Conservation (phyloP, 2,113 vertebrate species). For the Suricata suricatta region DNA sequence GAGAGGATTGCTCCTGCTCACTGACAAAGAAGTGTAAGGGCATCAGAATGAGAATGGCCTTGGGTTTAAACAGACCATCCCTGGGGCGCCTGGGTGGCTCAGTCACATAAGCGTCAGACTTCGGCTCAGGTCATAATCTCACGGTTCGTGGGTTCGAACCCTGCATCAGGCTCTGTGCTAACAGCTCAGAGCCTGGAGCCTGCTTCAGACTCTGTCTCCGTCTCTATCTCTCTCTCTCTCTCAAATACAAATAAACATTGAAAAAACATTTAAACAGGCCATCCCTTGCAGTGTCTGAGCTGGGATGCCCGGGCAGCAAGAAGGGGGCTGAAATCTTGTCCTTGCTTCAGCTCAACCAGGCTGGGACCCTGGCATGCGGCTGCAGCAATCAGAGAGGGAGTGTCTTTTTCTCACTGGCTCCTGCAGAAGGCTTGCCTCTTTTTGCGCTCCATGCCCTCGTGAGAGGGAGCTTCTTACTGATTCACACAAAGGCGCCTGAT, state of each 20-base stretch:
- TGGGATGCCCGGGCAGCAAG: neutral
- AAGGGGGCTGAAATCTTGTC: neutral
- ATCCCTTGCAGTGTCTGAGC: neutral
- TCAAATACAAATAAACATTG: too few species aligned
- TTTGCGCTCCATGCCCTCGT: neutral
- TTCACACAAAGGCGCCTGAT: neutral
- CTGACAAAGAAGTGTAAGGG: neutral
- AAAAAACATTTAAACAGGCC: neutral
- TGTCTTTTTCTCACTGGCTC: neutral
- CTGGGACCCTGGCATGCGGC: neutral
- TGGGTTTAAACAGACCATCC: neutral
- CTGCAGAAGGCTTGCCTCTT: neutral
- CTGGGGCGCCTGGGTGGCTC: neutral
- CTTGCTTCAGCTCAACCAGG: neutral
- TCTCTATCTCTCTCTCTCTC: too few species aligned
- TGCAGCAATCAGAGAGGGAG: neutral
- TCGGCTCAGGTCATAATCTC: too few species aligned
- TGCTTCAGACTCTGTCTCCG: too few species aligned
- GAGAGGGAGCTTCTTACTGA: neutral
- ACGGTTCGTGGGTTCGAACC: too few species aligned
- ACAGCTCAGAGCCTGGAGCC: too few species aligned
- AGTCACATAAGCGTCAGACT: too few species aligned
- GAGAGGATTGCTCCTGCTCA: neutral
- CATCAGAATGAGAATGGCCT: neutral
- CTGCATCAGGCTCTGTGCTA: too few species aligned